These are phyloP conservation scores for Ctenochaetus hawaiiensis DNA, from an alignment of 2,797 vertebrate genomes.

Conservation along the genomic window DNA sequence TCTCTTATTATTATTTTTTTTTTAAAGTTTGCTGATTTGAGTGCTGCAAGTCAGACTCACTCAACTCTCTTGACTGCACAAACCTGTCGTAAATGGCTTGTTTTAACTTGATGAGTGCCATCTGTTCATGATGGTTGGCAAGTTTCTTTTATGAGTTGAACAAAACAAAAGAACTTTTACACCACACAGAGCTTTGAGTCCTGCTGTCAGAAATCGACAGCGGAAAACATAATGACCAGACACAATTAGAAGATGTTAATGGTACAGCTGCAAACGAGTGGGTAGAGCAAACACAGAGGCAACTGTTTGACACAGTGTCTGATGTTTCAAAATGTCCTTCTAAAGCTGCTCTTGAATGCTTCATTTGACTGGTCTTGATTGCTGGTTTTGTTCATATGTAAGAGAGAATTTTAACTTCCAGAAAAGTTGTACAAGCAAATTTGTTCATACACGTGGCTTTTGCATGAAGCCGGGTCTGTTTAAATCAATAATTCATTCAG, in stretches of 20 bases:
- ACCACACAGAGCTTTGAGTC: not conserved
- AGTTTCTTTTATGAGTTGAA: not conserved
- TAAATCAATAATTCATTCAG: not conserved
- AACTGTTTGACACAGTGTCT: not conserved
- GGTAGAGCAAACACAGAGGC: not conserved
- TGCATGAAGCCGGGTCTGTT: not conserved
- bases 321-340: not conserved
- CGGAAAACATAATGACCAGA: not conserved
- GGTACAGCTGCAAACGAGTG: not conserved
- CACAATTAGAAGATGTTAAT: not conserved
- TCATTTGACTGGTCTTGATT: not conserved
- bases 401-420: not conserved
- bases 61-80: not conserved
- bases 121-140: not conserved
- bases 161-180: not conserved
- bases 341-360: not conserved
- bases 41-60: not conserved
- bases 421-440: not conserved
- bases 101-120: slow-evolving; percentile 3
- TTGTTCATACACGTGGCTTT: not conserved
- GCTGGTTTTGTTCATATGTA: not conserved
- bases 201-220: not conserved
- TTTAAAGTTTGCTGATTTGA: not conserved
- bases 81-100: not conserved
- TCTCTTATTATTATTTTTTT: not conserved